Evolutionary conservation across 2,797 vertebrate genomes (phyloP).

Genomic region (Artibeus lituratus): DNA sequence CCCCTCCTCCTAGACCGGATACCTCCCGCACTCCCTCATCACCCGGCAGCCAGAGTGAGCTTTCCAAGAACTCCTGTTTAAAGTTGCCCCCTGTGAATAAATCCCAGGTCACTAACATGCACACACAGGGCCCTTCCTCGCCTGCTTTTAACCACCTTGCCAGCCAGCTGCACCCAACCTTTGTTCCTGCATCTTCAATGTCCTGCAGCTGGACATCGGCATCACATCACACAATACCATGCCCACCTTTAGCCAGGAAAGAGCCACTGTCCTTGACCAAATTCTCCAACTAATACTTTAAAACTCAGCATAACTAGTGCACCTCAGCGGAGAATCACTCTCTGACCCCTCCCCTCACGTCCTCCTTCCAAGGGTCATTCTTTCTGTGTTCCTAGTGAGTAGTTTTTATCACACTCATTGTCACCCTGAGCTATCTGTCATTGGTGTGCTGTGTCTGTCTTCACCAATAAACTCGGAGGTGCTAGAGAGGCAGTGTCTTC

Average conservation of each 20-base stretch:
- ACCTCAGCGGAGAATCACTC: too few species aligned
- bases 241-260: too few species aligned
- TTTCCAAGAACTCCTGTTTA: neutral
- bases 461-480: neutral
- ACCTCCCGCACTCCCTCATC: neutral
- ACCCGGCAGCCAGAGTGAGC: too few species aligned
- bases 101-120: neutral
- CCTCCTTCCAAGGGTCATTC: neutral
- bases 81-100: neutral
- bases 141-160: neutral
- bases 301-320: rapidly evolving
- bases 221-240: rapidly evolving
- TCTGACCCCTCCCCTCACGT: neutral
- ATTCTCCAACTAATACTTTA: neutral
- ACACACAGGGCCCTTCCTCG: neutral
- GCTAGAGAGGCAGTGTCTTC: neutral
- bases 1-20: neutral
- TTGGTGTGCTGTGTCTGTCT: neutral
- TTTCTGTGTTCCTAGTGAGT: neutral
- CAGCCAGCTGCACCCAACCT: rapidly evolving
- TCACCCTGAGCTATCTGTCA: neutral
- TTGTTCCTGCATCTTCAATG: neutral
- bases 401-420: neutral
- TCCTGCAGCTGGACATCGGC: rapidly evolving
- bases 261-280: neutral